phyloP scores from a whole-genome alignment of 2,113 vertebrate genomes.

The Paratilapia polleni region DNA sequence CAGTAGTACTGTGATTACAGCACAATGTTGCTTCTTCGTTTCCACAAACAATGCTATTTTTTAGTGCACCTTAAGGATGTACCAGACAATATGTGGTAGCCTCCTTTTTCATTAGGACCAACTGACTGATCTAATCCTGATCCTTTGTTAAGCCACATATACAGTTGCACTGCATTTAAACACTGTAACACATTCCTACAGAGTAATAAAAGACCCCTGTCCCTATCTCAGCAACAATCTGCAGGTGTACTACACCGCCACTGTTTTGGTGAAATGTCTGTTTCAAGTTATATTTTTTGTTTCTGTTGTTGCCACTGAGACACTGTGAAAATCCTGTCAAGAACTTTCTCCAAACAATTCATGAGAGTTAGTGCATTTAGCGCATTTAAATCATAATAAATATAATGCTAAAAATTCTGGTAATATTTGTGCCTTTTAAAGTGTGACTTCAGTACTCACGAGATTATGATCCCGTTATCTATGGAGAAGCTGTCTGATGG shows the following conservation, averaged over 20 bases:
- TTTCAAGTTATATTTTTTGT: neutral
- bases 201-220: neutral
- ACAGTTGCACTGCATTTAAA: neutral
- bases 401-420: neutral
- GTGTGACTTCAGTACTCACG: constrained; percentile 77
- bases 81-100: neutral
- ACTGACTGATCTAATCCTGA: neutral
- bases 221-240: constrained; percentile 10
- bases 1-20: constrained; percentile 53
- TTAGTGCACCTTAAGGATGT: neutral
- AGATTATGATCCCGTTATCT: constrained; percentile 91
- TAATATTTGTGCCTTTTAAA: neutral
- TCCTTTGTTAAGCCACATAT: neutral
- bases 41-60: constrained; percentile 37
- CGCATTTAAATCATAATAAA: neutral
- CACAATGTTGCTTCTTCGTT: constrained; percentile 22
- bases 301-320: neutral
- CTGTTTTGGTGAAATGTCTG: neutral
- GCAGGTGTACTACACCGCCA: neutral
- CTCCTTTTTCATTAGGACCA: neutral
- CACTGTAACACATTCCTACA: neutral
- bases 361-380: no score
- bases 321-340: neutral
- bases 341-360: neutral
- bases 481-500: constrained; percentile 91